Evolutionary conservation across 1,140 invertebrate species (phyloP), one percentile per base, ranked within the genome.

Genomic region (Drosophila cardini): DNA sequence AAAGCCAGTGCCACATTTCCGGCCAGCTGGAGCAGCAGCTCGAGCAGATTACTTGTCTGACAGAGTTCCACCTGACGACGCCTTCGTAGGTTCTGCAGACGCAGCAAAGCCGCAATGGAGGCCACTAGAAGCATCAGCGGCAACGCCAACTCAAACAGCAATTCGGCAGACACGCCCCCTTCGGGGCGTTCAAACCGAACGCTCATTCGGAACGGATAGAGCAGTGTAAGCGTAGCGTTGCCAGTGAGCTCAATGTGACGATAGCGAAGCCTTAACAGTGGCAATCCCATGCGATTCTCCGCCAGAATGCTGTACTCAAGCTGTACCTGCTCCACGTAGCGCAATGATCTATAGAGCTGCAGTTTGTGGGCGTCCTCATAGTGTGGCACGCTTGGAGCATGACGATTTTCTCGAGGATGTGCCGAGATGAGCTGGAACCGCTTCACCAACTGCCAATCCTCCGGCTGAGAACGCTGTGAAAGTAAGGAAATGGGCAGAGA

Each of bases 401-500:
- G 52, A 0, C 70, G 63, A 50, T 58, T 72, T 13, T 83, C 72
- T 7, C 67, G 46, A 0, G 53, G 71, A 3, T 78, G 56, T 8
- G 91, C 93, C 72, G 96, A 95, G 32, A 96, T 92, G 2, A 96
- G 73, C 81, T 96, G 96, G 85, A 96, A 96, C 64, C 96, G 93
- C 60, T 94, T 92, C 0, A 95, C 94, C 13, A 96, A 80, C 67
- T 94, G 93, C 94, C 94, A 94, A 42, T 94, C 92, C 34, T 93
- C 93, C 73, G 90, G 80, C 76, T 94, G 93, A 7, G 83, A 90
- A 89, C 93, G 70, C 83, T 90, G 38, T 1, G 10, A 26, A 43
- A 18, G 21, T 50, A 2, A 13, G 5, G n/a, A 21, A 6, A 45
- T 8, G 1, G 9, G 6, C 0, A 8, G 13, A 8, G 0, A 32